Evolutionary conservation across 2,113 vertebrate genomes (phyloP), one percentile per base, ranked within the genome.

Genomic region (Barbus barbus): DNA sequence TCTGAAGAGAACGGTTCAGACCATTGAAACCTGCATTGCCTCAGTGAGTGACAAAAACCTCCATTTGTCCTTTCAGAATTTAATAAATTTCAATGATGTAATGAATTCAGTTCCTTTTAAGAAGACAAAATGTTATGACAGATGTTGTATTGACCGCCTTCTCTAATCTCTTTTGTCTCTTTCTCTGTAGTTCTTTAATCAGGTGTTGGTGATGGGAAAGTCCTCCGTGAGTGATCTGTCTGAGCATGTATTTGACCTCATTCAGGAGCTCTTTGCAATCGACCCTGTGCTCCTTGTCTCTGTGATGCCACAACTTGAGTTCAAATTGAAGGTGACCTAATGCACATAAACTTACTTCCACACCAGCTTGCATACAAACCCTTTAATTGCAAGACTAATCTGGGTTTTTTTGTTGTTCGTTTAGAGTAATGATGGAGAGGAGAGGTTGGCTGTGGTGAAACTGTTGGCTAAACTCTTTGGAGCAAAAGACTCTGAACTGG

Each of bases 221-320:
- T 98, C 98, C 9, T 99, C 98, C 84, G 98, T 99, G 90, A 99
- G 98, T 87, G 98, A 99, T 91, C 94, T 99, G 61, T 99, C 98
- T 8, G 98, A 99, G 89, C 98, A 99, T 31, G 96, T 99, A 36
- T 99, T 99, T 92, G 98, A 99, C 92, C 96, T 99, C 89, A 99
- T 99, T 93, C 98, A 99, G 94, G 98, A 99, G 88, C 96, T 99
- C 89, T 99, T 99, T 92, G 95, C 97, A 82, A 98, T 99, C 79
- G 98, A 99, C 93, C 97, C 98, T 75, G 95, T 98, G 89, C 94
- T 99, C 84, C 94, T 99, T 56, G 93, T 98, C 33, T 99, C 98
- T 26, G 98, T 99, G 86, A 99, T 99, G 97, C 98, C 98, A 24
- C 98, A 99, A 88, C 95, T 99, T 88, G 98, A 99, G 91, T 99